Evolutionary conservation across 2,113 vertebrate genomes (phyloP), one percentile per base, ranked within the genome.

Genomic region (Glaucomys volans): DNA sequence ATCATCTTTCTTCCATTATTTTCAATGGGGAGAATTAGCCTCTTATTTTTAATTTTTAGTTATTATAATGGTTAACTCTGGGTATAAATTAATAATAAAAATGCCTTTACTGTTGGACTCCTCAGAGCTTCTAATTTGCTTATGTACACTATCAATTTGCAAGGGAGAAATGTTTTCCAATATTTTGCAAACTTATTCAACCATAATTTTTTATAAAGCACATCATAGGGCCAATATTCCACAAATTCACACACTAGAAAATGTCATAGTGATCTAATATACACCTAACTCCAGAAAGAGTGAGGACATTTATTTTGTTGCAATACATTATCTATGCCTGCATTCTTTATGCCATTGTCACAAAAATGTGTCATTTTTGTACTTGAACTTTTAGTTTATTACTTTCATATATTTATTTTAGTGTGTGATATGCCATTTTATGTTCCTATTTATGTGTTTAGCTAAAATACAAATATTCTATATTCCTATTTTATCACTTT

Each of bases 111-210:
- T 59, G 1, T 40, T 28, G 30, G 20, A 76, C 16, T 82, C 91
- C 57, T 87, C 37, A 92, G 64, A 24, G 3, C 40, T 44, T 91
- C 90, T 86, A 50, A 64, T 80, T 90, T 94, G 8, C 42, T 79
- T 42, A 0, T 50, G 30, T 57, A 2, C 8, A 12, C 90, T 59
- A 67, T 67, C 62, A 91, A 71, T 89, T 50, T 91, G 52, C 35
- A 77, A 89, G 52, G 35, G 67, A 92, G 30, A 85, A 79, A 64
- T 26, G 4, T 85, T 94, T 92, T 59, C 10, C 37, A 66, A 37
- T 17, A 81, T 50, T 93, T 88, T 14, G 54, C 57, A 80, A 81
- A 87, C 30, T 22, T 92, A 35, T 90, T 86, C 95, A 62, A 83
- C 16, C 52, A 52, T 28, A 87, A 5, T 72, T 82, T 42, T 74